Percentiles rank a stretch among this genome's conserved stretches.
These are phyloP conservation scores for Formicarius rufipectus DNA, from an alignment of 2,113 vertebrate species.

Conservation along the genomic window DNA sequence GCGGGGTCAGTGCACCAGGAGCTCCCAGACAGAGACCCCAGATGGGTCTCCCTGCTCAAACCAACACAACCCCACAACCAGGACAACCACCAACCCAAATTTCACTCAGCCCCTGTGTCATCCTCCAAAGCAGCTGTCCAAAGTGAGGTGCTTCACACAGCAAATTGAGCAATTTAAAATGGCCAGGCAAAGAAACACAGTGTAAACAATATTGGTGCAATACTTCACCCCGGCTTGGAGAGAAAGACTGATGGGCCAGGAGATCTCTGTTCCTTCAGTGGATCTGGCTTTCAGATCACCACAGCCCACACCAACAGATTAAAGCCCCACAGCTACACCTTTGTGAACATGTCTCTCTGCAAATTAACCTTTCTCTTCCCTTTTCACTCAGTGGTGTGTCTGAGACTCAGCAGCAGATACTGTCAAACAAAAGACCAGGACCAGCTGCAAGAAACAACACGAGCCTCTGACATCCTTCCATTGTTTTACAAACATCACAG, in stretches of 20 bases:
- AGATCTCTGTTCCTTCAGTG: neutral
- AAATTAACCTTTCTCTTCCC: neutral
- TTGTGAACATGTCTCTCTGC: neutral
- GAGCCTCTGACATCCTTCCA: neutral
- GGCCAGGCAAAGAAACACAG: neutral
- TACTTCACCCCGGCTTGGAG: neutral
- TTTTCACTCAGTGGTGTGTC: neutral
- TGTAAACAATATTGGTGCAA: neutral
- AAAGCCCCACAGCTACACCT: neutral
- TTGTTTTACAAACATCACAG: neutral
- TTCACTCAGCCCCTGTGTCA: neutral
- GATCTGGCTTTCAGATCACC: neutral
- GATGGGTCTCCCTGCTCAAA: neutral
- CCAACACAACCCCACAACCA: neutral
- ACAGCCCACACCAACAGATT: neutral
- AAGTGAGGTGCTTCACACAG: rapidly evolving
- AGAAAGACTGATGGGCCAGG: neutral
- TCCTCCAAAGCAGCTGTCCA: neutral
- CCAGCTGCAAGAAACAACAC: neutral
- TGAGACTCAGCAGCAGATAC: neutral
- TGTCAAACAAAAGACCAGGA: neutral
- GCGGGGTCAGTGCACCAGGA: neutral
- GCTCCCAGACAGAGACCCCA: neutral
- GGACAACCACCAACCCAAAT: neutral
- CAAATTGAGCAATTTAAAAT: neutral